Base-by-base conservation (phyloP, 2,888 invertebrate species). In the Cabera pusaria region DNA sequence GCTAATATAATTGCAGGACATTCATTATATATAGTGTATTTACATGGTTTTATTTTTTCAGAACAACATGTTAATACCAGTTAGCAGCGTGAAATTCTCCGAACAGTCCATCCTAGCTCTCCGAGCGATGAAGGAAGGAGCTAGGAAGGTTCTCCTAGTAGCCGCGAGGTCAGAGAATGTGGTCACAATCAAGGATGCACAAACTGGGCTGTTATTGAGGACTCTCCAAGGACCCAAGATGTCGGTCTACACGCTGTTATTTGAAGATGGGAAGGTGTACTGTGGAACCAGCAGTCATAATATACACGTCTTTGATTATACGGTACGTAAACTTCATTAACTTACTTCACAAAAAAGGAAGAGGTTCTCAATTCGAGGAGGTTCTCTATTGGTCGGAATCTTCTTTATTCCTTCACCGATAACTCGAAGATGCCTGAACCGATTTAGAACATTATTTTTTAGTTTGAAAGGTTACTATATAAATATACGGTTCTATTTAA, bases 261-360 rank as follows among this genome's bases (percentile, higher is more conserved):
- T 92, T 50, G 90, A 93, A 55, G 90, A 92, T 18, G 92, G 92
- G 34, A 90, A 92, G 44, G 90, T 95, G n/a, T 95, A 92, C 70
- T 95, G 94, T 58, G 95, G 95, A 3, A 95, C 95, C 0, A 93
- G 93, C 59, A 92, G 90, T 49, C 91, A 92, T 47, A 92, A 93
- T 56, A 93, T 95, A 67, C 90, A 93, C 42, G 92, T 93, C n/a
- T 93, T 93, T 66, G 93, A 94, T 73, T 95, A 95, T 78, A 86
- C 91, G 54, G 95, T 95, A 63, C 91, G 92, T 91, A 45, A 22
- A n/a, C n/a, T n/a, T n/a, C n/a, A n/a, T n/a, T n/a, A n/a, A n/a
- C n/a, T n/a, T n/a, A n/a, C n/a, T n/a, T n/a, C n/a, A n/a, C n/a
- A n/a, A n/a, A n/a, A n/a, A n/a, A n/a, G n/a, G n/a, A n/a, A n/a